phyloP scores from a whole-genome alignment of 2,888 invertebrate genomes.

The Tipula confusa region DNA sequence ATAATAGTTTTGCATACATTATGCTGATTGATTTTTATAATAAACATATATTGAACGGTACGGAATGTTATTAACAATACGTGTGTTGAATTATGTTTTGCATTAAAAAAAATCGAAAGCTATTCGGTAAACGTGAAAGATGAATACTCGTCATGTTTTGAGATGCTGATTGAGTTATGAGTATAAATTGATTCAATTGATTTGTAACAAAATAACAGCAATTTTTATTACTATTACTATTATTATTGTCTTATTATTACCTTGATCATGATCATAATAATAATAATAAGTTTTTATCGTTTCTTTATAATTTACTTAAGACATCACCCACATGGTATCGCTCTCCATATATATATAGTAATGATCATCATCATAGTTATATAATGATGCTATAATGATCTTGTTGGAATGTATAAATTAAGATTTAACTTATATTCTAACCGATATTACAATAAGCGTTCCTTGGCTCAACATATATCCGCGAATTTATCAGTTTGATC shows the following conservation, averaged over 20 bases:
- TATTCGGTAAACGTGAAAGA: neutral
- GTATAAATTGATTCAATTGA: neutral
- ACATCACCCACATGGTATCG: neutral
- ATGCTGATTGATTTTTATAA: neutral
- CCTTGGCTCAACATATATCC: no score
- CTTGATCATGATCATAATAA: neutral
- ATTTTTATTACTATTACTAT: neutral
- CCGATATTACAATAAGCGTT: no score
- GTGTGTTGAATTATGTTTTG: neutral
- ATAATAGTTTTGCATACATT: neutral
- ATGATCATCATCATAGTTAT: neutral
- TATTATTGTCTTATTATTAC: neutral
- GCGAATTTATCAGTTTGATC: no score
- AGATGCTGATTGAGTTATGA: conserved; percentile 6
- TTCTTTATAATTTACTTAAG: neutral
- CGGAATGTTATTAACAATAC: neutral
- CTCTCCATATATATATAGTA: neutral
- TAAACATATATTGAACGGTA: neutral
- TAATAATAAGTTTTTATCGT: neutral
- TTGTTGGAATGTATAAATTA: neutral
- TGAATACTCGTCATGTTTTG: no score
- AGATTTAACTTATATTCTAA: no score
- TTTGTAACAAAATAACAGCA: neutral
- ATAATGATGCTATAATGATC: neutral
- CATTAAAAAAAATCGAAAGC: neutral